These are phyloP conservation scores for Clusia tigrina DNA, from an alignment of 2,888 invertebrate genomes.

Conservation along the genomic window DNA sequence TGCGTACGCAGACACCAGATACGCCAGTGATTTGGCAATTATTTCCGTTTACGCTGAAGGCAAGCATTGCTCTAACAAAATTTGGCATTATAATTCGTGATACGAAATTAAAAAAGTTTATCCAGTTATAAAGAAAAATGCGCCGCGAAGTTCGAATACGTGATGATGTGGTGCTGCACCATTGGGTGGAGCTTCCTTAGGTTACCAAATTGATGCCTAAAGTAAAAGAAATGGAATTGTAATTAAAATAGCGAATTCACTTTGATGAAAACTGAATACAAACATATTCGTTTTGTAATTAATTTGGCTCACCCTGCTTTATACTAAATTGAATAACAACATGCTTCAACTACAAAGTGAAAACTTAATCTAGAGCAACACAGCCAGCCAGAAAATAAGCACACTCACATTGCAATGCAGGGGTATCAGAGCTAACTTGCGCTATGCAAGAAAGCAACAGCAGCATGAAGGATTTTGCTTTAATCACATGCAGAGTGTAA, in stretches of 20 bases:
- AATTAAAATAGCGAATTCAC: no score
- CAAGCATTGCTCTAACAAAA: no score
- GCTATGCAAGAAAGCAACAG: background rate
- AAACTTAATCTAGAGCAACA: background rate
- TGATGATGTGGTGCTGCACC: no score
- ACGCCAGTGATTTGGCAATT: background rate
- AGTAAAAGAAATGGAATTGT: background rate
- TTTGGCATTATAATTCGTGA: slow-evolving; percentile 1
- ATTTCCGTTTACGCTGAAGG: background rate
- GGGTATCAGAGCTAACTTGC: background rate
- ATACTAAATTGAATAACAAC: background rate
- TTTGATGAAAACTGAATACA: no score
- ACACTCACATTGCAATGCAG: background rate
- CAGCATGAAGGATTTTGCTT: background rate
- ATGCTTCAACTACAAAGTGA: slow-evolving; percentile 3
- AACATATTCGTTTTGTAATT: background rate
- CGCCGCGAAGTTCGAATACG: background rate
- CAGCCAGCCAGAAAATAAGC: background rate
- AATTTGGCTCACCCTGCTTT: background rate
- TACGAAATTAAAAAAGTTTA: slow-evolving; percentile 7
- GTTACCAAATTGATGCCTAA: no score
- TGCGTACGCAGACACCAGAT: no score
- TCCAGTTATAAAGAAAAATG: background rate
- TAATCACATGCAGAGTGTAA: background rate
- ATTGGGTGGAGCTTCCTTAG: no score